Base-by-base conservation (phyloP, 2,113 vertebrate genomes). In the Trematomus loennbergii region DNA sequence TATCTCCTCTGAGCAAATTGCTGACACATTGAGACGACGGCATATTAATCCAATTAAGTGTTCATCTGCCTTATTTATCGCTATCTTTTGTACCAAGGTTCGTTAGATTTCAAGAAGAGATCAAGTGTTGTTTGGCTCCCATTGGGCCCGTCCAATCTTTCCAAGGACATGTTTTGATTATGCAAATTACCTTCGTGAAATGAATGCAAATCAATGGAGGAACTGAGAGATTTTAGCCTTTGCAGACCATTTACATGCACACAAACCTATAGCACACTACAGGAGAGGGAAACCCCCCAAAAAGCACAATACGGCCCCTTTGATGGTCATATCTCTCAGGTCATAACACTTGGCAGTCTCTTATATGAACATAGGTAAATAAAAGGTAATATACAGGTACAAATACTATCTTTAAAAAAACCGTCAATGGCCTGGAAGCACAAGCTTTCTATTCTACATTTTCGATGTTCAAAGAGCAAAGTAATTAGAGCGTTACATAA, bases 1-100 rank as follows among this genome's bases (percentile, higher is more conserved):
- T 90, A 94, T 95, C 94, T 91, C 58, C 94, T 91, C 58, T 10
- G 60, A 78, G 87, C 60, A 85, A 87, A 91, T 87, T 87, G 82
- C 85, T 79, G 73, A 77, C 68, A 79, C 87, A 71, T 59, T 52
- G 82, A 70, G 74, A 90, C 79, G 78, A 67, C 63, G 58, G 75
- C 61, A 86, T 84, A 92, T 93, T 94, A 94, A 93, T 94, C 91
- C 89, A 94, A 94, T 95, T 94, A 94, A 48, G 57, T 25, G 43
- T 75, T 82, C 68, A 88, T 75, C 90, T 76, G 48, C 71, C 68
- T 72, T 80, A 61, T 81, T 85, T 75, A 29, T 72, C 12, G 12
- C 1, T 63, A 6, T 59, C 16, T 63, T n/a, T 55, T 48, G 73
- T 53, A 67, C 66, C 70, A 36, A 69, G 20, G 66, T 75, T 78